Base-by-base conservation (phyloP, 2,888 invertebrate species). In the Chrysolina haemoptera region DNA sequence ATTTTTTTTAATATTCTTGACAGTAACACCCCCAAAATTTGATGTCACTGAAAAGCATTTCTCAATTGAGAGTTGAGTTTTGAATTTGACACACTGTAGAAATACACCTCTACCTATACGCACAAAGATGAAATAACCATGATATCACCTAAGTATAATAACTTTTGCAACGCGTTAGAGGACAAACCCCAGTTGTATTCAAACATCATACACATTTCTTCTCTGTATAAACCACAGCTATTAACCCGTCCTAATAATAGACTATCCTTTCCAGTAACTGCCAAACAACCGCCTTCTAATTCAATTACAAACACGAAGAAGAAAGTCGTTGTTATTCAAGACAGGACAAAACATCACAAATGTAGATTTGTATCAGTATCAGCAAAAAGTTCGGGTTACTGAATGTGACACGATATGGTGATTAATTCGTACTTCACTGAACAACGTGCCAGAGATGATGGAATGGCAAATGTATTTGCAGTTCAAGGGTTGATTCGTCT, bases 361-460 rank as follows among this genome's bases (percentile, higher is more conserved):
- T 35, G 27, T 27, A 22, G 27, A 35, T n/a, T 35, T n/a, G 6
- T n/a, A 27, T 16, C n/a, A 14, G 27, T 16, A 59, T 20, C n/a
- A 59, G 59, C 59, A 27, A 27, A 59, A 59, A 59, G 35, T 27
- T 35, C n/a, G 59, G 11, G 18, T 59, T n/a, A 27, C 59, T 35
- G 35, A 59, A 59, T 59, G 35, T 16, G 14, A 59, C 59, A 35
- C n/a, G 14, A n/a, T 35, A n/a, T 16, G 2, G 59, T 59, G 35
- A 59, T 59, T 59, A 59, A 59, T 59, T 59, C 12, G 53, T 12
- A 11, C 16, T 27, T 59, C 9, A 27, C n/a, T 14, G 8, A 27
- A 11, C 5, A 35, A 59, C n/a, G n/a, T 22, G 16, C n/a, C 14
- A 22, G 16, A 22, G 27, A 12, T 12, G 20, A 50, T 50, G 50